Evolutionary conservation across 2,797 vertebrate genomes (phyloP), one percentile per base, ranked within the genome.

Genomic region (Gadopsis bispinosus): DNA sequence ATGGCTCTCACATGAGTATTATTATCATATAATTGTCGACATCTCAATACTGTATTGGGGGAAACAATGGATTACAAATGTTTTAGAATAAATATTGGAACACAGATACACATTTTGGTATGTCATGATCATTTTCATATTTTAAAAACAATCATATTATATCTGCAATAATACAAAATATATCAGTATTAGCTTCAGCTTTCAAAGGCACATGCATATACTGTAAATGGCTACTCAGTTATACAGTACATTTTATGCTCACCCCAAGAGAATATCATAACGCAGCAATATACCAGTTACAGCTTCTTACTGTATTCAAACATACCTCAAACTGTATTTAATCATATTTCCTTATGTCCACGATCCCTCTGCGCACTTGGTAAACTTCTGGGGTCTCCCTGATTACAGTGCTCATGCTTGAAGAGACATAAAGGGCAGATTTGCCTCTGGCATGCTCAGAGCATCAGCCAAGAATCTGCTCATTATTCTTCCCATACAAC

Each of bases 381-480:
- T 77, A 75, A 81, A 82, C 73, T 84, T 83, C 78, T 69, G 61
- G 79, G 80, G 61, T 83, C 66, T 88, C 56, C 77, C 83, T 62
- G 43, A 84, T 83, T 62, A 69, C 67, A 71, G 66, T 64, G 31
- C 85, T 86, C 75, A 81, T 85, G 83, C 88, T 84, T 73, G 62
- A 80, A 81, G 73, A 87, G 77, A 82, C 81, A 85, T 48, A 59
- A 75, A 87, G 80, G 87, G 84, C 83, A 88, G 64, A 88, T 89
- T 81, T 79, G 92, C 94, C 89, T 78, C 84, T 90, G 88, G 94
- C 93, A 80, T 73, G 81, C 88, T 87, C 75, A 81, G 73, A 87
- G 88, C 87, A 69, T 74, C 79, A 51, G 87, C 81, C 79, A 72
- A 73, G 83, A 84, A 69, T 88, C 70, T 85, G 72, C 87, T 93